Evolutionary conservation across 1,140 invertebrate species (phyloP), one percentile per base, ranked within the genome.

Genomic region (Glomeris maerens): DNA sequence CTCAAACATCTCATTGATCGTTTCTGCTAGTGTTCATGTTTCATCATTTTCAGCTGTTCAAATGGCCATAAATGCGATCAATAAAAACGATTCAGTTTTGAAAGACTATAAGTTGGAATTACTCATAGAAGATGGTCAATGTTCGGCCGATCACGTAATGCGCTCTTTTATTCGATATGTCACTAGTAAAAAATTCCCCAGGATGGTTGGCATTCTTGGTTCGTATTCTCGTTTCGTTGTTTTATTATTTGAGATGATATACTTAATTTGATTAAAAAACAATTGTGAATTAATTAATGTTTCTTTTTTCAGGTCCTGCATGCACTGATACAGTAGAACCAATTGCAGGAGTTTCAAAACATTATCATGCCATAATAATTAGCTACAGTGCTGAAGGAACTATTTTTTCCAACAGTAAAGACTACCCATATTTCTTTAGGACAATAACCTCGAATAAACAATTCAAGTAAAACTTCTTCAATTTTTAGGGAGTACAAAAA

Each of bases 251-350:
- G n/a, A n/a, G n/a, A n/a, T n/a, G n/a, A n/a, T n/a, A n/a, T n/a
- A n/a, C n/a, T n/a, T 36, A 36, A 36, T 36, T 36, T 36, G 31
- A 17, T 36, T 36, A 10, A 10, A 17, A 36, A 36, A 10, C 31
- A 10, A 36, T 10, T 36, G 10, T 46, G 5, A 28, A 28, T 17
- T 46, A 14, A 44, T 10, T 10, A 27, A 21, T 13, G 29, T 41
- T 49, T 38, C 2, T 29, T 44, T 36, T 47, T 61, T 59, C 57
- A 74, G 76, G 85, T n/a, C 84, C 85, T 2, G 83, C 81, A 5
- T 90, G 85, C 62, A 84, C 81, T 2, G 83, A 88, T 62, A 85
- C 84, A 1, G 79, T 87, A 0, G 83, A 87, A 62, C 82, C 84
- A 0, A 69, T 89, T 17, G 82, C 83, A 7, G 81, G 80, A 0